Evolutionary conservation across 2,888 invertebrate genomes (phyloP).

Genomic region (Drosophila trichaetosa): DNA sequence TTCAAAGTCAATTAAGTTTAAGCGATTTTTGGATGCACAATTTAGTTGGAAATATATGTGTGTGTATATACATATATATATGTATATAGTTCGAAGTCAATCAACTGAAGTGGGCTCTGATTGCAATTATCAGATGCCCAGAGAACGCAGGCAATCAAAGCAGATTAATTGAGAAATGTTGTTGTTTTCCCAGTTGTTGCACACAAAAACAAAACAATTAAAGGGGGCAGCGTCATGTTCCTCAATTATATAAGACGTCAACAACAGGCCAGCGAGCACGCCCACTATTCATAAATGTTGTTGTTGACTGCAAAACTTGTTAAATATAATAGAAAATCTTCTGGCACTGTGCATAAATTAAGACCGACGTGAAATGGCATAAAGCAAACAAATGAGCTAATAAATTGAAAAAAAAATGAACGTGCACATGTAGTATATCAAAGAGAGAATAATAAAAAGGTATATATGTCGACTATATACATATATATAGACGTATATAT

Average conservation of each 20-base stretch:
- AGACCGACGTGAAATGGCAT: constrained; percentile 43
- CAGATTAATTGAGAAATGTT: constrained; percentile 39
- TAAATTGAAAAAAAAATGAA: constrained; percentile 38
- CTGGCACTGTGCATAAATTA: constrained; percentile 69
- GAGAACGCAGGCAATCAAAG: constrained; percentile 46
- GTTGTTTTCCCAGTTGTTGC: constrained; percentile 14
- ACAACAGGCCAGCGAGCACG: constrained; percentile 50
- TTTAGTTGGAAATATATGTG: background rate
- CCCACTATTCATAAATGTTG: constrained; percentile 53
- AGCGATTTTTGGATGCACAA: constrained; percentile 2
- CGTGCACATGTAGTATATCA: background rate
- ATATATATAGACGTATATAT: constrained; percentile 27
- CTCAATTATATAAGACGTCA: constrained; percentile 45
- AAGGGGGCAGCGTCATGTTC: constrained; percentile 37
- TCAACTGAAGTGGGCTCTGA: constrained; percentile 14
- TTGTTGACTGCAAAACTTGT: constrained; percentile 40
- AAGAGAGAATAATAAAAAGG: constrained; percentile 1
- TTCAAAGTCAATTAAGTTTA: constrained; percentile 50
- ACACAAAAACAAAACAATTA: constrained; percentile 69
- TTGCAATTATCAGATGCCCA: background rate
- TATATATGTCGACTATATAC: constrained; percentile 8
- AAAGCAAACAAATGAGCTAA: constrained; percentile 56
- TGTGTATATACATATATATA: background rate
- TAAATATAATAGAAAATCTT: constrained; percentile 38
- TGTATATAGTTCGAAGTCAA: background rate